These are phyloP conservation scores for Clarias magur DNA, from an alignment of 2,113 vertebrate genomes.

Conservation along the genomic window DNA sequence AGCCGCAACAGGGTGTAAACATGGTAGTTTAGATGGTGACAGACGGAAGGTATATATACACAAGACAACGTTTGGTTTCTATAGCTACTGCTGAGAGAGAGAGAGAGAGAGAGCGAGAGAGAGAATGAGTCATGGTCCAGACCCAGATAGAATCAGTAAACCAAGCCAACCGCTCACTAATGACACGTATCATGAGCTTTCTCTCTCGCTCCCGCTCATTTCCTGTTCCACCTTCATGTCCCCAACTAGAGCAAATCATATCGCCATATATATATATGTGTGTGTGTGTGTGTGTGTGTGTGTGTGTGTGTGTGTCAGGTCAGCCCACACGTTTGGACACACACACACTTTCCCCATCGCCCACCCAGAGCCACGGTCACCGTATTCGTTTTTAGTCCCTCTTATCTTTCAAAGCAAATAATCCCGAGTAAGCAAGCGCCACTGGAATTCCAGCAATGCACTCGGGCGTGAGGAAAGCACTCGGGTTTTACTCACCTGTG, in stretches of 20 bases:
- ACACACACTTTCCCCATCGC: neutral
- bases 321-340: neutral
- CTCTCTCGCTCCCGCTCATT: slow-evolving; percentile 10
- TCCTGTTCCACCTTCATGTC: slow-evolving; percentile 26
- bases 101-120: neutral
- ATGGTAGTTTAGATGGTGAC: slow-evolving; percentile 12
- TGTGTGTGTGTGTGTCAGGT: slow-evolving; percentile 2
- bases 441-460: slow-evolving; percentile 46
- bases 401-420: slow-evolving; percentile 43
- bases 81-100: slow-evolving; percentile 31
- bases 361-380: slow-evolving; percentile 31
- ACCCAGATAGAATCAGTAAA: slow-evolving; percentile 45
- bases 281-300: neutral
- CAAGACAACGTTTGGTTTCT: slow-evolving; percentile 25
- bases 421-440: slow-evolving; percentile 43
- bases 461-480: slow-evolving; percentile 22
- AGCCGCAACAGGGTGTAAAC: neutral
- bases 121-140: slow-evolving; percentile 22
- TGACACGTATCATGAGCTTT: slow-evolving; percentile 41
- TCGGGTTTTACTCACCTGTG: slow-evolving; percentile 42
- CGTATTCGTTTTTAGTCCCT: neutral
- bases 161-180: slow-evolving; percentile 39
- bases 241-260: slow-evolving; percentile 25
- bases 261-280: neutral
- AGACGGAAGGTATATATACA: neutral